Conservation (phyloP, 2,888 invertebrate genomes). For the Pseudeuparius sepicola region DNA sequence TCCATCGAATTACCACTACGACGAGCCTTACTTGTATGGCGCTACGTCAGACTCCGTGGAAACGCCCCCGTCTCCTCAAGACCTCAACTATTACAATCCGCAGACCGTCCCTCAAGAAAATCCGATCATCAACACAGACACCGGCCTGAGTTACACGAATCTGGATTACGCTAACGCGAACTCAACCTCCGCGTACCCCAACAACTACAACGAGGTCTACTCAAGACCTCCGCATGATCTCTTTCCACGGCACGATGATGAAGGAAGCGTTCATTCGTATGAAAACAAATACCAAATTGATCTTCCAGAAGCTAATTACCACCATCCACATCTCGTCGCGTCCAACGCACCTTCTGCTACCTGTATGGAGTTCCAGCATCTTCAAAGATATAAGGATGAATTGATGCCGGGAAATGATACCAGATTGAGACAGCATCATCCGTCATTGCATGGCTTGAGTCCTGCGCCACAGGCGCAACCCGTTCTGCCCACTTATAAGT, state of each 20-base stretch:
- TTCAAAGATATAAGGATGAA: slow-evolving; percentile 55
- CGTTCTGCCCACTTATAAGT: slow-evolving; percentile 86
- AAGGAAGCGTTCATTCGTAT: slow-evolving; percentile 44
- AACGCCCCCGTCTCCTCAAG: slow-evolving; percentile 38
- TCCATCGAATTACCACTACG: slow-evolving; percentile 33
- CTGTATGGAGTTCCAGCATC: slow-evolving; percentile 49
- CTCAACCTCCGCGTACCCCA: slow-evolving; percentile 30
- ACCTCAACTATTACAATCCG: slow-evolving; percentile 42
- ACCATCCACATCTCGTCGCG: slow-evolving; percentile 33
- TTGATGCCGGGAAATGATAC: slow-evolving; percentile 25
- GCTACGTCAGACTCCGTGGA: slow-evolving; percentile 34
- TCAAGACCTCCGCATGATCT: slow-evolving; percentile 29
- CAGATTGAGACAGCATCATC: slow-evolving; percentile 37
- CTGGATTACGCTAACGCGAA: slow-evolving; percentile 60
- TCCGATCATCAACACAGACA: slow-evolving; percentile 70
- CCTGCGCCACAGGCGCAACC: slow-evolving; percentile 44
- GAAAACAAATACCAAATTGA: slow-evolving; percentile 42
- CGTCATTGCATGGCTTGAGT: slow-evolving; percentile 26
- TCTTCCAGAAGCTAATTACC: slow-evolving; percentile 40
- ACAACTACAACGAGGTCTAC: slow-evolving; percentile 30
- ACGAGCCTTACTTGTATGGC: slow-evolving; percentile 36
- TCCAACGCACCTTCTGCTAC: slow-evolving; percentile 36
- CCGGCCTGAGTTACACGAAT: slow-evolving; percentile 83
- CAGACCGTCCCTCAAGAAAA: slow-evolving; percentile 38
- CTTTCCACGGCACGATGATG: slow-evolving; percentile 44